Evolutionary conservation across 2,113 vertebrate genomes (phyloP), one percentile per base, ranked within the genome.

Genomic region (Manacus vitellinus): DNA sequence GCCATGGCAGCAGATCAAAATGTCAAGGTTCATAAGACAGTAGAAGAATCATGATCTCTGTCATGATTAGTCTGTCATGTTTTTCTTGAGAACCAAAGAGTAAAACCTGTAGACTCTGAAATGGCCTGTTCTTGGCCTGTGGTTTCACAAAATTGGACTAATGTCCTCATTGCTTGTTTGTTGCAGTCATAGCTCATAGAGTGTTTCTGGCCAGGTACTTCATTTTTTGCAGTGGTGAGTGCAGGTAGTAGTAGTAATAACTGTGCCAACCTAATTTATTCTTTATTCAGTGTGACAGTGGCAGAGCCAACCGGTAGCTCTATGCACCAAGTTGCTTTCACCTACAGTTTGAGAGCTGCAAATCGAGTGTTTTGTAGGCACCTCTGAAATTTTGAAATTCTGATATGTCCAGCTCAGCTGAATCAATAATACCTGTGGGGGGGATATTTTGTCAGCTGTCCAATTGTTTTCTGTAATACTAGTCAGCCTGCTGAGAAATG

Each of bases 401-500:
- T 84, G 43, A 62, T 81, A 39, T 17, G 39, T n/a, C 44, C 61
- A 63, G 15, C 66, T 75, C 83, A 72, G 52, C 79, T 93, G 85
- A 92, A 84, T 88, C 76, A 75, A 0, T 86, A 93, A 72, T 92
- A 96, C 82, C 88, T 81, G 61, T 49, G 74, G 72, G 68, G 35
- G 27, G 35, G 27, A 61, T 25, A 80, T 94, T 81, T 93, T 92
- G 85, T 95, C 82, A 93, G 76, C 77, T 84, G 71, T 75, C 65
- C 56, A 84, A 87, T 44, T 78, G 88, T 78, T 94, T 94, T 94
- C 95, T 83, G 94, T 93, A 94, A 94, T 88, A 78, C 76, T 52
- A 66, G 68, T 78, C 88, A 91, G 72, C 73, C 94, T 94, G 92
- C 94, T 95, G 95, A 96, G 92, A 95, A 95, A 87, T 2, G 22